These are phyloP conservation scores for Gephyroberyx darwinii DNA, from an alignment of 2,797 vertebrate genomes.

Conservation along the genomic window DNA sequence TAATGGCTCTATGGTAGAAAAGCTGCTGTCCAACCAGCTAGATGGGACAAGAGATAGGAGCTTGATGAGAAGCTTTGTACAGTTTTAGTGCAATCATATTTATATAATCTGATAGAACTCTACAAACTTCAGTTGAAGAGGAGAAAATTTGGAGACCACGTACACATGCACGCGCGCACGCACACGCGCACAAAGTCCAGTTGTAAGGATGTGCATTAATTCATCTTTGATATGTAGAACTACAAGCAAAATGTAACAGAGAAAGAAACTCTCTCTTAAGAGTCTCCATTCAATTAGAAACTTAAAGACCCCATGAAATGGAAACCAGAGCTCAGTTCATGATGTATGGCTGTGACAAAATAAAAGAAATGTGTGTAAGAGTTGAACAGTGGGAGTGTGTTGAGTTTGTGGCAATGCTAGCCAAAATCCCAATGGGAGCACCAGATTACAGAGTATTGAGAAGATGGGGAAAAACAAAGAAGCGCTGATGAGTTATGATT, in stretches of 20 bases:
- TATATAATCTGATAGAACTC: conserved; percentile 54
- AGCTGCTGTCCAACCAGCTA: conserved; percentile 10
- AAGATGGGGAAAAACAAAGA: neutral
- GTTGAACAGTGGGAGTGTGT: neutral
- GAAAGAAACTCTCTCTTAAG: conserved; percentile 28
- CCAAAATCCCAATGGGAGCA: neutral
- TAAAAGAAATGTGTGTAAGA: no score
- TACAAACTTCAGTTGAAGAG: conserved; percentile 43
- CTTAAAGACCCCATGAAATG: conserved; percentile 34
- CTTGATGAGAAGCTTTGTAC: conserved; percentile 62
- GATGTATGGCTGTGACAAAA: neutral
- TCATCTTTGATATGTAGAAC: conserved; percentile 62
- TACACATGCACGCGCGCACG: conserved; percentile 7
- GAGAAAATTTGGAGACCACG: conserved; percentile 19
- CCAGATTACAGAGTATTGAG: neutral
- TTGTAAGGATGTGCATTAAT: conserved; percentile 58
- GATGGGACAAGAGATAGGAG: conserved; percentile 29
- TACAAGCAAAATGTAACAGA: conserved; percentile 58
- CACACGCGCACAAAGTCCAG: conserved; percentile 58
- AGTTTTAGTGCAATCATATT: conserved; percentile 76
- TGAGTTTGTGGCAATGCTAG: neutral
- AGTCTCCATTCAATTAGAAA: conserved; percentile 26
- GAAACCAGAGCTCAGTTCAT: neutral
- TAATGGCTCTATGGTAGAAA: conserved; percentile 31
- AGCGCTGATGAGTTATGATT: neutral